These are phyloP conservation scores for Phyllotreta cruciferae DNA, from an alignment of 2,888 invertebrate genomes.

Conservation along the genomic window DNA sequence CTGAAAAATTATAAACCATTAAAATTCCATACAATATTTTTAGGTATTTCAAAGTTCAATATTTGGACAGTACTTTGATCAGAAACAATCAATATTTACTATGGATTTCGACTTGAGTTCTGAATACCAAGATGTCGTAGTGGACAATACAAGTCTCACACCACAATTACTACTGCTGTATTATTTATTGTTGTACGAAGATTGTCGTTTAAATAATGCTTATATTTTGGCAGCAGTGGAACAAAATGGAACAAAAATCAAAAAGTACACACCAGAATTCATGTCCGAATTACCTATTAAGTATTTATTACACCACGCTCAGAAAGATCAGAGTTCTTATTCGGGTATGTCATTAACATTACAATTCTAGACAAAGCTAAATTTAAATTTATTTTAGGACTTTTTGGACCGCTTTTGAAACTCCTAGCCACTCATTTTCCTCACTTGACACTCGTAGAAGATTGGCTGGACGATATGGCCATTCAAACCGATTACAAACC, in stretches of 20 bases:
- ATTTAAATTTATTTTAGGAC: conserved; percentile 53
- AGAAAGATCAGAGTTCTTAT: conserved; percentile 89
- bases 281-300: conserved; percentile 92
- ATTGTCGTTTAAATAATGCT: conserved; percentile 79
- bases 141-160: conserved; percentile 74
- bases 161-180: conserved; percentile 90
- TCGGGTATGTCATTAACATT: conserved; percentile 61
- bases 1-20: neutral
- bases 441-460: conserved; percentile 92
- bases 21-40: neutral
- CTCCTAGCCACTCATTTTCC: conserved; percentile 93
- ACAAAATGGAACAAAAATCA: conserved; percentile 73
- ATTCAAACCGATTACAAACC: conserved; percentile 50
- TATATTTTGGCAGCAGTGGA: conserved; percentile 65
- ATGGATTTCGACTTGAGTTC: conserved; percentile 61
- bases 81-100: conserved; percentile 65
- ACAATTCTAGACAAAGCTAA: conserved; percentile 1
- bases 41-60: conserved; percentile 79
- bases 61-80: conserved; percentile 76
- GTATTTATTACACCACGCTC: conserved; percentile 90
- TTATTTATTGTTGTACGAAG: conserved; percentile 91
- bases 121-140: conserved; percentile 63
- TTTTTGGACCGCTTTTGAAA: conserved; percentile 88
- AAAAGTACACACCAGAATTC: conserved; percentile 86
- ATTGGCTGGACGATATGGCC: conserved; percentile 85